Conservation (phyloP, 2,113 vertebrate genomes). For the Notiomystis cincta region DNA sequence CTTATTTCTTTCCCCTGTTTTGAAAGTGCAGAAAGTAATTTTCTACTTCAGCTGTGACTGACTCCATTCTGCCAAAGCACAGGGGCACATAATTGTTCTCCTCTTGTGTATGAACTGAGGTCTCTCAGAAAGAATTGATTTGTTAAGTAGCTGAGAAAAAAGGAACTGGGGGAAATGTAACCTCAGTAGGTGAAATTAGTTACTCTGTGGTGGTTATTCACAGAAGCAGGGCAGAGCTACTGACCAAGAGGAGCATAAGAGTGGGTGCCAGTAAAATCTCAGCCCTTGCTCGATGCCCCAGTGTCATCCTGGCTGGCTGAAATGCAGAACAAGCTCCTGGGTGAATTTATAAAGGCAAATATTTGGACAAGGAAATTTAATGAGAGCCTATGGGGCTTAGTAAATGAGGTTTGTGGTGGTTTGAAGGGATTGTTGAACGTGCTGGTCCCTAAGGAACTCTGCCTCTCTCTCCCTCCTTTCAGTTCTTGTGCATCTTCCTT, state of each 20-base stretch:
- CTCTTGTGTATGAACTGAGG: neutral
- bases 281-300: neutral
- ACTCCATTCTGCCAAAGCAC: neutral
- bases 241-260: neutral
- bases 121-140: neutral
- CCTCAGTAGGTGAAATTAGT: neutral
- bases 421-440: neutral
- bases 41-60: conserved; percentile 10
- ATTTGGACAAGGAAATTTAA: neutral
- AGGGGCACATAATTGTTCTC: neutral
- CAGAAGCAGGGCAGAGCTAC: neutral
- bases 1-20: neutral
- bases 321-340: neutral
- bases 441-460: neutral
- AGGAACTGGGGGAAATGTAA: neutral
- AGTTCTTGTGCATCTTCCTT: neutral
- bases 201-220: neutral
- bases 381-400: neutral
- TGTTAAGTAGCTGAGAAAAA: neutral
- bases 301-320: neutral
- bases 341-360: conserved; percentile 15
- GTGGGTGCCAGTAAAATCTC: neutral
- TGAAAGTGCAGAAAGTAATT: conserved; percentile 17
- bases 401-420: neutral
- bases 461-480: neutral